Percentiles rank a stretch among this genome's conserved stretches.
Evolutionary conservation across 2,888 invertebrate species (phyloP).

Genomic region (Megamerina dolium): DNA sequence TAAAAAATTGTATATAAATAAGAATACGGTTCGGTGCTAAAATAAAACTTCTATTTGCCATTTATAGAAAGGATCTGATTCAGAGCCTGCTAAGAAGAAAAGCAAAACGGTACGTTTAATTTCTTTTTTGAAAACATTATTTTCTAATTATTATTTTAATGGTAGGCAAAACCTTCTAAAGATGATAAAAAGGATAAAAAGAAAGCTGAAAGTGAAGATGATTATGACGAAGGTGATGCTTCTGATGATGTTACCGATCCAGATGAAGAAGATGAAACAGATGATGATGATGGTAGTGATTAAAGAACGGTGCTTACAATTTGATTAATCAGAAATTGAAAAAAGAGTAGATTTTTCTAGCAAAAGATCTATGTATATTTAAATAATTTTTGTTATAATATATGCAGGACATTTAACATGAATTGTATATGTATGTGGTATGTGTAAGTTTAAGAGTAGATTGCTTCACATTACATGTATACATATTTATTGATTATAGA

Average conservation of each 20-base stretch:
- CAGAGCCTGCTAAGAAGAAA: conserved; percentile 33
- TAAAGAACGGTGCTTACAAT: too few relatives aligned
- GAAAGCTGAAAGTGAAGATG: conserved; percentile 6
- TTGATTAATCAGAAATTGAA: too few relatives aligned
- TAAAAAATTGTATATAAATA: neutral
- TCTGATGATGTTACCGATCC: conserved; percentile 7
- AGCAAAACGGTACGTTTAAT: conserved; percentile 21
- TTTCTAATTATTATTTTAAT: neutral
- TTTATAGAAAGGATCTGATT: conserved; percentile 5
- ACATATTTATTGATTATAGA: too few relatives aligned
- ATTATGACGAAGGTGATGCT: conserved; percentile 12
- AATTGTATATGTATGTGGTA: too few relatives aligned
- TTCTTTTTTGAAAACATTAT: neutral
- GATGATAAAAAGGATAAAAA: conserved; percentile 10
- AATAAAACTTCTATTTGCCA: neutral
- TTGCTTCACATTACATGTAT: too few relatives aligned
- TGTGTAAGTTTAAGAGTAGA: too few relatives aligned
- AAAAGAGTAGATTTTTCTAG: too few relatives aligned
- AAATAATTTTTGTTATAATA: too few relatives aligned
- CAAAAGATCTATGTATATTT: too few relatives aligned
- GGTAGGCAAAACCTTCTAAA: neutral
- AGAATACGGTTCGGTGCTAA: neutral
- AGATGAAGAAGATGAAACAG: conserved; percentile 15
- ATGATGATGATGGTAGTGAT: conserved; percentile 9
- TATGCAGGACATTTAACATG: too few relatives aligned